phyloP scores from a whole-genome alignment of 1,140 invertebrate genomes.

The Solen grandis region DNA sequence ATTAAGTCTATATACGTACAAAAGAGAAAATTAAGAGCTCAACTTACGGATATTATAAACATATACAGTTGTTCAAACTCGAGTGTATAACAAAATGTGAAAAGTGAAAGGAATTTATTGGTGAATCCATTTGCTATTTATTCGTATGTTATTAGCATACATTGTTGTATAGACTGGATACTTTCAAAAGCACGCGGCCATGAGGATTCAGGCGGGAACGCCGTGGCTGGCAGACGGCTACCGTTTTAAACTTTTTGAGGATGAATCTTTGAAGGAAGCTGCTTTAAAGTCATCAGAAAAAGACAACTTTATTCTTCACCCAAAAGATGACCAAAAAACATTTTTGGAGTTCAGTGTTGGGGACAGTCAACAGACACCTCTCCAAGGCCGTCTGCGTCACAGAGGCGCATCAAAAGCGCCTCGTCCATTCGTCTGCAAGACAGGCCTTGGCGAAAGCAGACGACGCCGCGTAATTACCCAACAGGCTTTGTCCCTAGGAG shows the following conservation, averaged over 20 bases:
- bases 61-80: no score
- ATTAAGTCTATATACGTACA: no score
- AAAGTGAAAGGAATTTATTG: no score
- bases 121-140: no score
- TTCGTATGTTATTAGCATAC: no score
- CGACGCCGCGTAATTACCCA: slow-evolving; percentile 25
- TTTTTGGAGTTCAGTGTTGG: slow-evolving; percentile 54
- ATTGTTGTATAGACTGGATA: no score
- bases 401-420: slow-evolving; percentile 53
- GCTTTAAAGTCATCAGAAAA: slow-evolving; percentile 46
- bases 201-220: slow-evolving; percentile 30
- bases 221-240: slow-evolving; percentile 63
- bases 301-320: slow-evolving; percentile 58
- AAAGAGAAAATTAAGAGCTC: no score
- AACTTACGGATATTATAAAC: no score
- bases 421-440: slow-evolving; percentile 28
- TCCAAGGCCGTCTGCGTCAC: slow-evolving; percentile 20
- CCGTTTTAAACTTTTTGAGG: slow-evolving; percentile 57
- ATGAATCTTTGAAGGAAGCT: slow-evolving; percentile 50
- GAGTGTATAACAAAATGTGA: no score
- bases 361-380: slow-evolving; percentile 17
- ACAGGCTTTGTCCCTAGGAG: slow-evolving; percentile 42
- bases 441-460: slow-evolving; percentile 18
- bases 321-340: slow-evolving; percentile 52
- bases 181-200: no score